Base-by-base conservation (phyloP, 1,140 invertebrate genomes). In the Ostrea denselamellosa region DNA sequence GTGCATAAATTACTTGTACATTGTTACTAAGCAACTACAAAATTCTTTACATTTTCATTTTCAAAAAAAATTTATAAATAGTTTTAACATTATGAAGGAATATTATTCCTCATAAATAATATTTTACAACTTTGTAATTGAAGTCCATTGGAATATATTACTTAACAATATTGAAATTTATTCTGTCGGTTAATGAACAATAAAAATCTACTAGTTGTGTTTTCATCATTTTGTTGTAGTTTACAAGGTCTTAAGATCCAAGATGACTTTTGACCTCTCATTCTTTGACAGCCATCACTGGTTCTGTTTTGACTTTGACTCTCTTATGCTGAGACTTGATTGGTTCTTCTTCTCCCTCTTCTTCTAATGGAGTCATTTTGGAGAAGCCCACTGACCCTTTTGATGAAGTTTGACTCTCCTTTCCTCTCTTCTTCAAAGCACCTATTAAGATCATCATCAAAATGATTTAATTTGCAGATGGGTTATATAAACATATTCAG, bases 311-410 rank as follows among this genome's bases (percentile, higher is more conserved):
- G 85, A 77, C 85, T 54, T 83, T 88, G 56, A 54, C 51, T 44
- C 58, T 86, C 58, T 86, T 85, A 44, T 65, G n/a, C 44, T 22
- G 58, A 28, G 85, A 85, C 58, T 54, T 86, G 25, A 8, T 54
- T 19, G 81, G 71, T 25, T 86, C 85, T 14, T 84, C 62, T 22
- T 89, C 85, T 22, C 8, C 81, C 58, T 89, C 88, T 34, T 89
- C 88, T 12, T 89, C 85, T 19, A 89, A 83, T 71, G 88, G 58
- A 4, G 51, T 85, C 88, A 89, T 89, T 77, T 89, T 89, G 8
- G 44, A 51, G 53, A 89, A 86, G 22, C 85, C 88, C n/a, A 86
- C 88, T 52, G 85, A 65, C n/a, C 54, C 44, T 58, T 84, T 62
- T 17, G 14, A 34, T 77, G 17, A 17, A 62, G 68, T 77, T 10